Conservation (phyloP, 1,140 invertebrate genomes). For the Prorops nasuta region DNA sequence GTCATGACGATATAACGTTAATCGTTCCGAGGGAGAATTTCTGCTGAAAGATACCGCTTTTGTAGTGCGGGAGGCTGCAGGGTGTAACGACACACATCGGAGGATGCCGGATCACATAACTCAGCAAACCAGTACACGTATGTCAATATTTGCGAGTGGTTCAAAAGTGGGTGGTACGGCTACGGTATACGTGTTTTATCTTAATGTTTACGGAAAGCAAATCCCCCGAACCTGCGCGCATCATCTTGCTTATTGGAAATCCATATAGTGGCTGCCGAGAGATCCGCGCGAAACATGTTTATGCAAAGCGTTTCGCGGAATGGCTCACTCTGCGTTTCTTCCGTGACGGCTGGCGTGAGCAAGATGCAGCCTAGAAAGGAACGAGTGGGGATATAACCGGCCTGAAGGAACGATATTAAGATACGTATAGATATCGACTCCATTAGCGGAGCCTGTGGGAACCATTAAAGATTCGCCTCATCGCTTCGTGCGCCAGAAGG, state of each 20-base stretch:
- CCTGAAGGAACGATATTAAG: conserved; percentile 24
- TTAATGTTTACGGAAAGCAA: not conserved
- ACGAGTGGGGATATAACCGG: not conserved
- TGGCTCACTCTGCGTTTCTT: conserved; percentile 12
- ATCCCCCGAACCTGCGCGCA: not conserved
- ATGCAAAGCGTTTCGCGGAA: conserved; percentile 21
- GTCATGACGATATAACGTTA: too few relatives aligned
- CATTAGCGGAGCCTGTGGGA: conserved; percentile 22
- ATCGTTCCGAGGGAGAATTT: too few relatives aligned
- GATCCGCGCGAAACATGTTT: conserved; percentile 14
- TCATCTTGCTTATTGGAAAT: not conserved
- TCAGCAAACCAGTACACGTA: too few relatives aligned
- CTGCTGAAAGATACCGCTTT: too few relatives aligned
- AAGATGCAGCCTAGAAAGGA: too few relatives aligned
- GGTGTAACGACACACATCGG: too few relatives aligned
- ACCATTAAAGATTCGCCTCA: conserved; percentile 16
- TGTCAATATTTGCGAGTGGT: too few relatives aligned
- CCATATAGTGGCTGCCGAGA: not conserved
- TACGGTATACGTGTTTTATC: too few relatives aligned
- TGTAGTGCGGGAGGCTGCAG: too few relatives aligned
- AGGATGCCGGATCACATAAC: too few relatives aligned
- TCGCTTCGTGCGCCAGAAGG: not conserved
- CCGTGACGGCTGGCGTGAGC: not conserved
- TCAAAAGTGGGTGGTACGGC: too few relatives aligned
- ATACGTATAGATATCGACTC: conserved; percentile 34